These are phyloP conservation scores for Penaeus indicus DNA, from an alignment of 1,140 invertebrate species.

Conservation along the genomic window DNA sequence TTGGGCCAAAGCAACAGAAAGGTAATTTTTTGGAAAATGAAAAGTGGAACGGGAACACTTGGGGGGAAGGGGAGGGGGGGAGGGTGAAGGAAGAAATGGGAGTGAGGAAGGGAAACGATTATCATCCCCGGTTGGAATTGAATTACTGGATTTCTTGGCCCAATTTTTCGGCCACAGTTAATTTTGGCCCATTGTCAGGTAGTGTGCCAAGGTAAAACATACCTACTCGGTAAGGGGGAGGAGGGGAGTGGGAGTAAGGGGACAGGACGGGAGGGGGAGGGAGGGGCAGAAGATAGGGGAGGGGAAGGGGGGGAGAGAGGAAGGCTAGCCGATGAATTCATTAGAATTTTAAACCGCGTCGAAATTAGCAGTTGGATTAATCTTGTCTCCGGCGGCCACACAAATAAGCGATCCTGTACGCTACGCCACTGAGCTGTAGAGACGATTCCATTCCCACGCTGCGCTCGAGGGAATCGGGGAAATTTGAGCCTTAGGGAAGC, in stretches of 20 bases:
- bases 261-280: too few relatives aligned
- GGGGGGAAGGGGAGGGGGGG: background rate
- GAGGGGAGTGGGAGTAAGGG: too few relatives aligned
- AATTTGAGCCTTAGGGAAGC: constrained; percentile 7
- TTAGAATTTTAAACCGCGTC: constrained; percentile 62
- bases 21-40: too few relatives aligned
- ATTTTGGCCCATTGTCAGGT: constrained; percentile 57
- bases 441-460: background rate
- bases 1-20: too few relatives aligned
- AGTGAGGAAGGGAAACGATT: background rate
- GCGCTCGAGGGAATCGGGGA: background rate
- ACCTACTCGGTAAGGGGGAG: constrained; percentile 36
- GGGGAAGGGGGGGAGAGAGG: too few relatives aligned
- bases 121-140: constrained; percentile 15
- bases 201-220: constrained; percentile 56
- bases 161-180: constrained; percentile 26
- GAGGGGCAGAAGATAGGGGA: too few relatives aligned
- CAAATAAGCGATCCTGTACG: constrained; percentile 10
- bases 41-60: background rate
- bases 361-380: constrained; percentile 62
- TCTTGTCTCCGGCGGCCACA: constrained; percentile 26
- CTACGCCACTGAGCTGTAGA: background rate
- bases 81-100: background rate
- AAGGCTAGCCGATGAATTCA: constrained; percentile 57
- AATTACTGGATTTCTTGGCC: constrained; percentile 37